A percentile compares a stretch with the other conserved stretches of the same genome.
Evolutionary conservation across 2,888 invertebrate genomes (phyloP).

Genomic region (Quadroppia sp.): DNA sequence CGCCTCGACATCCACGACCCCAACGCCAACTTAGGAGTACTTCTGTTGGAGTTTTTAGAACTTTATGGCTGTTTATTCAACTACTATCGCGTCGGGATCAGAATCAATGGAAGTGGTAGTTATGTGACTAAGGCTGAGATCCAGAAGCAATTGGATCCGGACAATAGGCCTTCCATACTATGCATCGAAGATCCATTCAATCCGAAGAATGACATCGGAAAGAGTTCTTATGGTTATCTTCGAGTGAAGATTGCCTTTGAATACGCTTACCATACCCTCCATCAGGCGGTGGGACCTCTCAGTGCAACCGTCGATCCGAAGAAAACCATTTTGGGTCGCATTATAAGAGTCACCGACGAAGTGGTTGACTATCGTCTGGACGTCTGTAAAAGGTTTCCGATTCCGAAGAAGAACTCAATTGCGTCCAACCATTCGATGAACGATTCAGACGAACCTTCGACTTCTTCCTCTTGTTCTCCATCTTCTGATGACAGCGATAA

Average conservation of each 20-base stretch:
- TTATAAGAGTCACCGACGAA: constrained; percentile 88
- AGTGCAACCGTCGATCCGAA: constrained; percentile 42
- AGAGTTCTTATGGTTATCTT: constrained; percentile 90
- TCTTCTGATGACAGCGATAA: background rate
- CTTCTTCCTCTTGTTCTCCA: background rate
- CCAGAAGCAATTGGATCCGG: constrained; percentile 87
- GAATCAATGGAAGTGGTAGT: constrained; percentile 85
- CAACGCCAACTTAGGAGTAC: constrained; percentile 77
- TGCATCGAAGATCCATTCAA: constrained; percentile 94
- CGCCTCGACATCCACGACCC: constrained; percentile 65
- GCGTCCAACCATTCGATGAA: background rate
- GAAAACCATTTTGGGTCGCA: constrained; percentile 74
- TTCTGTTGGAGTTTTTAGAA: constrained; percentile 95
- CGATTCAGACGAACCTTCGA: constrained; percentile 20
- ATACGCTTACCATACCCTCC: constrained; percentile 68
- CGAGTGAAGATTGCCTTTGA: constrained; percentile 91
- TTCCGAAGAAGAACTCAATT: constrained; percentile 44
- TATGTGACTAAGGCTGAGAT: constrained; percentile 87
- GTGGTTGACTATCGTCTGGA: constrained; percentile 70
- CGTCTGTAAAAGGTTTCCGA: constrained; percentile 60
- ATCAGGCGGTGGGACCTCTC: constrained; percentile 49
- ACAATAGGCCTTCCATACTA: constrained; percentile 81
- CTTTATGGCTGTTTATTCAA: constrained; percentile 90
- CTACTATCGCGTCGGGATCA: constrained; percentile 62
- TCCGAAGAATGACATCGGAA: constrained; percentile 88